Evolutionary conservation across 2,888 invertebrate species (phyloP).

Genomic region (Ellobium chinense): DNA sequence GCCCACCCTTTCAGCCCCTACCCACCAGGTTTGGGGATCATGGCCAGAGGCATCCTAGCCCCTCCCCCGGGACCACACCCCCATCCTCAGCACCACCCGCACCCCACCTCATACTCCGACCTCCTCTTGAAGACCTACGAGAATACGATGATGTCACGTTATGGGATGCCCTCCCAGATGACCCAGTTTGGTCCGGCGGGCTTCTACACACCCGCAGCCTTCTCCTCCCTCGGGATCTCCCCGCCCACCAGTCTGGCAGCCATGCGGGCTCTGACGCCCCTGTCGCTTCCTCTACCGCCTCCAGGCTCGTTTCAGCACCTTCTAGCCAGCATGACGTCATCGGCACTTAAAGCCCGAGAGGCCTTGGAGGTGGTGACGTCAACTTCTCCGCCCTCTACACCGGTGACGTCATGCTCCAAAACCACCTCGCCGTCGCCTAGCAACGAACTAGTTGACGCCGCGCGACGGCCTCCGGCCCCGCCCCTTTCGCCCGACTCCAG

Average conservation of each 20-base stretch:
- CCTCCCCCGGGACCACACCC: slow-evolving; percentile 31
- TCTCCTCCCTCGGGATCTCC: slow-evolving; percentile 44
- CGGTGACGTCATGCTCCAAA: slow-evolving; percentile 2
- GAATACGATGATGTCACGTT: slow-evolving; percentile 61
- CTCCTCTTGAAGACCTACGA: slow-evolving; percentile 74
- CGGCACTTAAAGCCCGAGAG: slow-evolving; percentile 57
- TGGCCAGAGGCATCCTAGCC: slow-evolving; percentile 41
- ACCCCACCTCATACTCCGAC: slow-evolving; percentile 64
- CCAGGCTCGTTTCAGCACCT: slow-evolving; percentile 72
- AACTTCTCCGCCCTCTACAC: slow-evolving; percentile 11
- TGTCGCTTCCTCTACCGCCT: slow-evolving; percentile 56
- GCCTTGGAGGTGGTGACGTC: slow-evolving; percentile 25
- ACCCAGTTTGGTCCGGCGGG: slow-evolving; percentile 4
- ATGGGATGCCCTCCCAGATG: slow-evolving; percentile 49
- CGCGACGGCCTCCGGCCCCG: not conserved
- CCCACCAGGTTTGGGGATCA: slow-evolving; percentile 18
- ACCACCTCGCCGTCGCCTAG: slow-evolving; percentile 40
- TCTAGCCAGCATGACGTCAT: slow-evolving; percentile 68
- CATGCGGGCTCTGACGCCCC: slow-evolving; percentile 47
- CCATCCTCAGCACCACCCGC: slow-evolving; percentile 45
- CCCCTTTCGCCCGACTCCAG: slow-evolving; percentile 13
- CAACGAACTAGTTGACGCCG: slow-evolving; percentile 9
- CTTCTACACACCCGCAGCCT: slow-evolving; percentile 26
- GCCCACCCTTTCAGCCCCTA: slow-evolving; percentile 69
- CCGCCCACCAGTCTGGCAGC: not conserved